Evolutionary conservation across 2,113 vertebrate genomes (phyloP).

Genomic region (Octodon degus): DNA sequence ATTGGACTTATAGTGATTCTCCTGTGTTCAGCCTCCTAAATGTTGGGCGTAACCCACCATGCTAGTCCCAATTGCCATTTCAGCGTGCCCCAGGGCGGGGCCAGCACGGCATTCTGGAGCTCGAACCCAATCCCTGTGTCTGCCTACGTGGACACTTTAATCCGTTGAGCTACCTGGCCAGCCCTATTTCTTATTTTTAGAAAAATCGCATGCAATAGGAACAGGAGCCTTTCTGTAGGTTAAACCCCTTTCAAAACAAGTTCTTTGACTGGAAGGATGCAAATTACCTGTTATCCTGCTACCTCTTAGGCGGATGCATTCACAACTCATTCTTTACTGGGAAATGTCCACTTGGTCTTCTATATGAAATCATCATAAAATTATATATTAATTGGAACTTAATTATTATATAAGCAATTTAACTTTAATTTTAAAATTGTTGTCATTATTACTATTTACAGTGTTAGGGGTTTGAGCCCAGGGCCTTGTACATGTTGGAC

Average conservation of each 20-base stretch:
- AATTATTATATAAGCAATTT: background rate
- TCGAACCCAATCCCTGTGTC: too few species aligned
- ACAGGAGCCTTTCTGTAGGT: background rate
- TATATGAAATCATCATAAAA: slow-evolving; percentile 40
- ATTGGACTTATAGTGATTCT: too few species aligned
- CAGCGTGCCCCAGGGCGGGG: too few species aligned
- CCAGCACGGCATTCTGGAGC: too few species aligned
- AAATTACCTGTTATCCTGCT: slow-evolving; percentile 16
- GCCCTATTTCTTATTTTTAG: slow-evolving; percentile 36
- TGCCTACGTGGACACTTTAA: too few species aligned
- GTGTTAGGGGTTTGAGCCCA: background rate
- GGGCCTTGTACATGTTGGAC: background rate
- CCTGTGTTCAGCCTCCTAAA: too few species aligned
- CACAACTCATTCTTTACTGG: slow-evolving; percentile 18
- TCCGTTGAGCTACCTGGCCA: too few species aligned
- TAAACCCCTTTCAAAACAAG: slow-evolving; percentile 46
- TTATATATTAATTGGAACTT: slow-evolving; percentile 27
- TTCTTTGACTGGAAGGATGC: slow-evolving; percentile 20
- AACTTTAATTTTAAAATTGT: background rate
- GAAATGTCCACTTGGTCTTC: slow-evolving; percentile 18
- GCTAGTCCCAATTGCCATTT: too few species aligned
- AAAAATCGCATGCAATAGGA: slow-evolving; percentile 34
- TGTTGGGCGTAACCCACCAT: too few species aligned
- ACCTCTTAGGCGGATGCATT: slow-evolving; percentile 22
- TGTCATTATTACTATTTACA: background rate